phyloP scores from a whole-genome alignment of 2,113 vertebrate genomes.

The Gymnogyps californianus region DNA sequence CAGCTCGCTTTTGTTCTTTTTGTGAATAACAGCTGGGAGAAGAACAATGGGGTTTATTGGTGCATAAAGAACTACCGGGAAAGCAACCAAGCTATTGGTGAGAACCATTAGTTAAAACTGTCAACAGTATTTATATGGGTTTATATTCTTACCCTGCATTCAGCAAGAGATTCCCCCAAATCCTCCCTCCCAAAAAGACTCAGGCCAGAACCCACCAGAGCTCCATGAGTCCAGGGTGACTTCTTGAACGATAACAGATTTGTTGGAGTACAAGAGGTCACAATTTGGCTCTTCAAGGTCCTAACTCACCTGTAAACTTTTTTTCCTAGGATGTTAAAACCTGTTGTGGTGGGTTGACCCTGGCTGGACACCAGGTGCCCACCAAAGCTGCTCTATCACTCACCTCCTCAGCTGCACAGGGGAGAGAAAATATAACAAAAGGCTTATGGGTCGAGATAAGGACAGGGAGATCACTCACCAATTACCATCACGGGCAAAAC shows the following conservation, averaged over 20 bases:
- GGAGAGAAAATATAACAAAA: too few species aligned
- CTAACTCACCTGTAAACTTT: neutral
- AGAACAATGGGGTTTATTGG: conserved; percentile 53
- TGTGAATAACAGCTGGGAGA: conserved; percentile 53
- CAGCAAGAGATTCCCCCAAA: neutral
- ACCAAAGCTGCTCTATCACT: too few species aligned
- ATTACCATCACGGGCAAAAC: too few species aligned
- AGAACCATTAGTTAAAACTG: conserved; percentile 55
- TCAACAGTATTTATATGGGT: neutral
- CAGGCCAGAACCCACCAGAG: neutral
- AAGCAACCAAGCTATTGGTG: conserved; percentile 35
- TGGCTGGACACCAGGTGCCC: too few species aligned
- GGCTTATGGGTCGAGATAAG: too few species aligned
- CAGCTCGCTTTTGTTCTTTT: conserved; percentile 23
- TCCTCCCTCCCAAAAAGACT: neutral
- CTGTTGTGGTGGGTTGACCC: too few species aligned
- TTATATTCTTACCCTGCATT: neutral
- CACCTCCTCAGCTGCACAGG: too few species aligned
- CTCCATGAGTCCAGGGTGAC: rapidly evolving
- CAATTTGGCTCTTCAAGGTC: neutral
- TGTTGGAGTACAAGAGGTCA: neutral
- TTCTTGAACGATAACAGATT: neutral
- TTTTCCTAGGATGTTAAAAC: neutral
- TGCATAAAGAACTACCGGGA: conserved; percentile 57
- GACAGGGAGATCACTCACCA: too few species aligned